These are phyloP conservation scores for Puntigrus tetrazona DNA, from an alignment of 2,113 vertebrate species.

Conservation along the genomic window DNA sequence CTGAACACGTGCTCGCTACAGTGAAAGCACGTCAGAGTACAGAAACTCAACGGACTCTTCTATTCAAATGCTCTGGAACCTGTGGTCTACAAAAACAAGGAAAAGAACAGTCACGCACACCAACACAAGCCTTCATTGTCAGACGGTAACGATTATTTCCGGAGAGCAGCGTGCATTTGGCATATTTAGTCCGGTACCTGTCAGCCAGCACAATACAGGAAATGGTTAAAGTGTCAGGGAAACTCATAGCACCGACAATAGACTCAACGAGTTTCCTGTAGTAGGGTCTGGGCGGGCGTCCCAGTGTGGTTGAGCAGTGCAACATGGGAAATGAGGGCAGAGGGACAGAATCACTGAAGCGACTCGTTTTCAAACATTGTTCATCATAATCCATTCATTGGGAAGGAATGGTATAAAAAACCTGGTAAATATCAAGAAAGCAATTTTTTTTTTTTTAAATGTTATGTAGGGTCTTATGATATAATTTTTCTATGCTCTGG, in stretches of 20 bases:
- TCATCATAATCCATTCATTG: background rate
- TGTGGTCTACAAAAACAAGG: conserved; percentile 2
- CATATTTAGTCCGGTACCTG: conserved; percentile 38
- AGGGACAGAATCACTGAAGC: background rate
- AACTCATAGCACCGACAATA: conserved; percentile 57
- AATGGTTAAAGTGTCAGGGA: conserved; percentile 62
- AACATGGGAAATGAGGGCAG: background rate
- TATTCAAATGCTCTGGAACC: conserved; percentile 11
- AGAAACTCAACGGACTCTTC: background rate
- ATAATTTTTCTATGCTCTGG: no score
- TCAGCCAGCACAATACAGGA: conserved; percentile 58
- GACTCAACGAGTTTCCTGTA: conserved; percentile 63
- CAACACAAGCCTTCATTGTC: conserved; percentile 20
- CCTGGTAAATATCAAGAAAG: background rate
- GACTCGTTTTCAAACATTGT: background rate
- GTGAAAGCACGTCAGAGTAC: background rate
- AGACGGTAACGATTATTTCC: conserved; percentile 45
- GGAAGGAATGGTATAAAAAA: background rate
- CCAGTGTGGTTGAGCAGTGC: background rate
- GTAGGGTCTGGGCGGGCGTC: conserved; percentile 33
- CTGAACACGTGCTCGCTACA: background rate
- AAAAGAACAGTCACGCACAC: conserved; percentile 21
- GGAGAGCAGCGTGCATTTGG: conserved; percentile 9
- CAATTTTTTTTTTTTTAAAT: no score
- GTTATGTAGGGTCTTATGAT: background rate